phyloP scores from a whole-genome alignment of 1,140 invertebrate species.

The Aphis gossypii region DNA sequence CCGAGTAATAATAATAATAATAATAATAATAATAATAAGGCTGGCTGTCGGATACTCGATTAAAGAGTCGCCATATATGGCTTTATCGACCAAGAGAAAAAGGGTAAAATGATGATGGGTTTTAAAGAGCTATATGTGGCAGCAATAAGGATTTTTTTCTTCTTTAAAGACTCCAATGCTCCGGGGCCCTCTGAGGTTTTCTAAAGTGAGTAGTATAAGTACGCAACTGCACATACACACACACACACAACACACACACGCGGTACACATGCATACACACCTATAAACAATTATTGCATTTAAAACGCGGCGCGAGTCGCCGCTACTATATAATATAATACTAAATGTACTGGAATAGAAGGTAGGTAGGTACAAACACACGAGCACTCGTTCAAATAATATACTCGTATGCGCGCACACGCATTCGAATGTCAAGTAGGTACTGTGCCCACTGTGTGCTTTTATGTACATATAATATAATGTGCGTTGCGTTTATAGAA shows the following conservation, averaged over 20 bases:
- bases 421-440: conserved; percentile 25
- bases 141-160: conserved; percentile 8
- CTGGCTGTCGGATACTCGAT: conserved; percentile 3
- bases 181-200: background rate
- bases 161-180: conserved; percentile 6
- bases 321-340: background rate
- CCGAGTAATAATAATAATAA: background rate
- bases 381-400: background rate
- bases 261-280: background rate
- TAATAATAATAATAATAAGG: background rate
- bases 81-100: conserved; percentile 9
- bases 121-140: conserved; percentile 15
- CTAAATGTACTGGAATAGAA: background rate
- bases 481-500: background rate
- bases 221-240: background rate
- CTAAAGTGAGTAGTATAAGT: conserved; percentile 6
- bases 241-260: background rate
- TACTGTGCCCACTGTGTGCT: background rate
- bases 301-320: background rate
- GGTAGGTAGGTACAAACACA: background rate
- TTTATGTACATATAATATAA: background rate
- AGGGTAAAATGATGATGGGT: conserved; percentile 14
- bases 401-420: background rate
- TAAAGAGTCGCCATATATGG: background rate
- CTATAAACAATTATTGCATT: conserved; percentile 13